Evolutionary conservation across 2,113 vertebrate species (phyloP).

Genomic region (Strigops habroptila): DNA sequence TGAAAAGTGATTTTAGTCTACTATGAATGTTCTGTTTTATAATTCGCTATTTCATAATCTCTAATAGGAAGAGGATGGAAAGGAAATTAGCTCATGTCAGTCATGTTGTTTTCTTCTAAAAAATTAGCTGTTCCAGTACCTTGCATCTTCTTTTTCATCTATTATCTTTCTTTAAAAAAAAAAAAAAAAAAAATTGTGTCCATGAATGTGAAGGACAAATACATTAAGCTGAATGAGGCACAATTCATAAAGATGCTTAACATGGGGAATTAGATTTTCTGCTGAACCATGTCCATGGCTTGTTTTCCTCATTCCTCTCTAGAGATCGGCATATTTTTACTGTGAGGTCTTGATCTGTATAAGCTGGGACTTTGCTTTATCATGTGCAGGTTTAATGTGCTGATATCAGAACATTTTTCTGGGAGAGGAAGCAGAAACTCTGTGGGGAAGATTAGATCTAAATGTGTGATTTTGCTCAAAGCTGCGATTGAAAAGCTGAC

Average conservation of each 20-base stretch:
- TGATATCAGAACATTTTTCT: background rate
- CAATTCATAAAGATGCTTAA: background rate
- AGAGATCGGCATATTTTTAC: background rate
- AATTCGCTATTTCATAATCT: constrained; percentile 14
- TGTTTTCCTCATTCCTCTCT: background rate
- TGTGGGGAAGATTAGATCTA: background rate
- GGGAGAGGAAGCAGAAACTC: background rate
- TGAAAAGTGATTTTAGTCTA: background rate
- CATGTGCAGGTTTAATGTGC: background rate
- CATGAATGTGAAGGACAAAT: constrained; percentile 9
- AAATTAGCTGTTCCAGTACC: background rate
- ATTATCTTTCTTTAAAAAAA: background rate
- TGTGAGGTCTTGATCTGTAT: background rate
- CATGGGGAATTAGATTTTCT: constrained; percentile 27
- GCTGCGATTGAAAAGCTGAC: background rate
- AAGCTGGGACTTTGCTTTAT: background rate
- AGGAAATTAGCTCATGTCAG: background rate
- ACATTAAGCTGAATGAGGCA: background rate
- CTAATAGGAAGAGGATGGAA: background rate
- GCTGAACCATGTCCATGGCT: background rate
- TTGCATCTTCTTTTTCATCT: background rate
- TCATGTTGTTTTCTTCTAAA: background rate
- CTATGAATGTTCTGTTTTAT: background rate
- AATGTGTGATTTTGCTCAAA: background rate
- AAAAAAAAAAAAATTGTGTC: background rate